Evolutionary conservation across 2,888 invertebrate genomes (phyloP).

Genomic region (Petrolisthes cinctipes): DNA sequence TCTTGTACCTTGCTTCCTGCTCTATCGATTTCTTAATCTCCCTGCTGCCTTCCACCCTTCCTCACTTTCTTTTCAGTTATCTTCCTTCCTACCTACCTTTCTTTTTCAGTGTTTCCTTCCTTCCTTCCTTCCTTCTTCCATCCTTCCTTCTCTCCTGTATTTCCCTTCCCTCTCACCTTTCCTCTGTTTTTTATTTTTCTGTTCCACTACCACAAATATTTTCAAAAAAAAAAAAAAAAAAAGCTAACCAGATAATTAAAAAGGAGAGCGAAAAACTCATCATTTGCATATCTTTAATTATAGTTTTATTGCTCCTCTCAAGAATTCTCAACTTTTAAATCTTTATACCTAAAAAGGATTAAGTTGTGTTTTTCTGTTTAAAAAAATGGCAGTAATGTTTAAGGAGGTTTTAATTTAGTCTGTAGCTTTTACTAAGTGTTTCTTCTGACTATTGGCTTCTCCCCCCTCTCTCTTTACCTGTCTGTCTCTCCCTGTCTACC

Average conservation of each 20-base stretch:
- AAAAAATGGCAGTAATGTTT: too few species aligned
- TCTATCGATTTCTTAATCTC: neutral
- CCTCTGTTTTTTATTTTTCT: neutral
- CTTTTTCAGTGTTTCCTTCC: neutral
- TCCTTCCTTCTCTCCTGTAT: neutral
- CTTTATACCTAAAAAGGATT: too few species aligned
- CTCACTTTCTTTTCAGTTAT: slow-evolving; percentile 11
- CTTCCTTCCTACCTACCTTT: neutral
- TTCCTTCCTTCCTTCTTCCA: neutral
- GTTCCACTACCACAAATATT: neutral
- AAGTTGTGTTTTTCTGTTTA: too few species aligned
- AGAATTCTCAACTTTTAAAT: too few species aligned
- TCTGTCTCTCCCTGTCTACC: neutral
- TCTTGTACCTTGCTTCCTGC: neutral
- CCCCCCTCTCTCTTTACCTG: neutral
- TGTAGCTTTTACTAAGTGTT: too few species aligned
- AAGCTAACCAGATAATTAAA: too few species aligned
- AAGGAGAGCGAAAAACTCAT: too few species aligned
- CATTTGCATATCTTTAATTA: too few species aligned
- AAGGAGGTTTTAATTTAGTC: too few species aligned
- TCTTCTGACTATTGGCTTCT: neutral
- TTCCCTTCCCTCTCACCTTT: neutral
- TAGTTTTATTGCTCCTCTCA: too few species aligned
- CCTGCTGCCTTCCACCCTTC: neutral
- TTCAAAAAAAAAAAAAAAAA: neutral